phyloP scores from a whole-genome alignment of 2,113 vertebrate species.

The Crotalus viridis region DNA sequence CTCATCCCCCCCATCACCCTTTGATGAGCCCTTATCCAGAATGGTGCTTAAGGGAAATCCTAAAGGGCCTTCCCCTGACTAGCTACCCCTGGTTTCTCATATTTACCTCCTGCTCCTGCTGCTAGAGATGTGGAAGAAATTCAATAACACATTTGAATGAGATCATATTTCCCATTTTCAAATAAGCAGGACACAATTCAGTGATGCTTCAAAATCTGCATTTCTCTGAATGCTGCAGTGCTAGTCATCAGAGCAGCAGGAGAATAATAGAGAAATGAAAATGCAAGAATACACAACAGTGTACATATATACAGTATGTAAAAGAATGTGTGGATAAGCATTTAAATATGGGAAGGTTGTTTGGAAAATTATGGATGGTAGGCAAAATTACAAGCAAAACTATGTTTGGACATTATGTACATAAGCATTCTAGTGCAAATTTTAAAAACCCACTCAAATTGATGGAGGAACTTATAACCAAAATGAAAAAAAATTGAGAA shows the following conservation, averaged over 20 bases:
- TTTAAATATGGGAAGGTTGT: not conserved
- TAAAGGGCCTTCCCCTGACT: not conserved
- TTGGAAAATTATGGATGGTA: not conserved
- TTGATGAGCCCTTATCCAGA: not conserved
- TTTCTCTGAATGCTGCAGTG: not conserved
- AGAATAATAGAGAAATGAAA: not conserved
- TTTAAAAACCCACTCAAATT: not conserved
- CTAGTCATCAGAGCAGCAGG: not conserved
- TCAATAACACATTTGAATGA: not conserved
- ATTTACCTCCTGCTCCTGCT: not conserved
- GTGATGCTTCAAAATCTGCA: not conserved
- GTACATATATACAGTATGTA: not conserved
- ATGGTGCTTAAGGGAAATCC: not conserved
- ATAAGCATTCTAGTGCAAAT: not conserved
- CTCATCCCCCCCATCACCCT: not conserved
- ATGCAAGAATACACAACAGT: not conserved
- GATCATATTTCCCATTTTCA: not conserved
- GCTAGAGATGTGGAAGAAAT: not conserved
- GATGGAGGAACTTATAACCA: not conserved
- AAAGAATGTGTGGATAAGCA: not conserved
- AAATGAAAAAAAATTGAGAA: not conserved
- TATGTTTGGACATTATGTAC: not conserved
- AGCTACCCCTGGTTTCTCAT: not conserved
- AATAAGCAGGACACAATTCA: not conserved
- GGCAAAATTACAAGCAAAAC: not conserved